Conservation (phyloP, 2,888 invertebrate genomes). For the Brachylomia viminalis region DNA sequence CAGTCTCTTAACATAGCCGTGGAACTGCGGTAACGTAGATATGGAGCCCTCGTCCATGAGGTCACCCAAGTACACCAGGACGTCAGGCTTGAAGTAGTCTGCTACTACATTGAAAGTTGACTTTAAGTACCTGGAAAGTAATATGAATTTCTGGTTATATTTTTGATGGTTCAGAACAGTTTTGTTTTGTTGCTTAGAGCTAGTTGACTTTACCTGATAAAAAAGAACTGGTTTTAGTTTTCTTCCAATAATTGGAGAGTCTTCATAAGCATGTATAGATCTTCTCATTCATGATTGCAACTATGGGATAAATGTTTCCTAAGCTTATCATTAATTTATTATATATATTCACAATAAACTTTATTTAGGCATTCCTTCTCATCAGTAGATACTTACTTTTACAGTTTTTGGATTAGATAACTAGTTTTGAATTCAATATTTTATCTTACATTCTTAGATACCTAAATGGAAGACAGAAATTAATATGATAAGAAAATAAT, state of each 20-base stretch:
- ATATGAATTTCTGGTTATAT: background rate
- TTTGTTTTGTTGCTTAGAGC: background rate
- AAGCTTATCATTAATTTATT: background rate
- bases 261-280: background rate
- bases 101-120: slow-evolving; percentile 94
- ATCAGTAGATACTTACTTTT: background rate
- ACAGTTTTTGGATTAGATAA: slow-evolving; percentile 29
- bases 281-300: background rate
- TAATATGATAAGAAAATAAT: slow-evolving; percentile 23
- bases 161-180: background rate
- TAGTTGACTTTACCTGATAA: background rate
- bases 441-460: slow-evolving; percentile 36
- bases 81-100: slow-evolving; percentile 94
- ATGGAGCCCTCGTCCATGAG: slow-evolving; percentile 98
- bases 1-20: slow-evolving; percentile 94
- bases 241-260: background rate
- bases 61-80: slow-evolving; percentile 97
- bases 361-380: background rate
- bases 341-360: too few species aligned
- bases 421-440: background rate
- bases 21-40: slow-evolving; percentile 93
- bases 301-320: background rate
- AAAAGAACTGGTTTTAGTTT: background rate
- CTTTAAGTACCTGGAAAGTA: slow-evolving; percentile 92
- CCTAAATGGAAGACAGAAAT: background rate